phyloP scores from a whole-genome alignment of 35 echinoderm and acorn worm species.

The Lytechinus variegatus region DNA sequence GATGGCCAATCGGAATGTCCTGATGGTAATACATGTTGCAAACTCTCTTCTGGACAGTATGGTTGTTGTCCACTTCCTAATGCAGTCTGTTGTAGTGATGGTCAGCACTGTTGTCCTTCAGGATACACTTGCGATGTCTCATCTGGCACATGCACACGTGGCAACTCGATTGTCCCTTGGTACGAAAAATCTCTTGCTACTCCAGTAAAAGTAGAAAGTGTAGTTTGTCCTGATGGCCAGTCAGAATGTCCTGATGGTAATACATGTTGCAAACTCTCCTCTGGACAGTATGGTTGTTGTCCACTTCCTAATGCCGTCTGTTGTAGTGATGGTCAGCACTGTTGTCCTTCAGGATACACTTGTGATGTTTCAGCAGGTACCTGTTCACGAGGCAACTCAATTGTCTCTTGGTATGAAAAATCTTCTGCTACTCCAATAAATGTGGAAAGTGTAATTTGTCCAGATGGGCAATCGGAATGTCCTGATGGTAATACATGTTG shows the following conservation, averaged over 20 bases:
- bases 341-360: conserved; percentile 77
- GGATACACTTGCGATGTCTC: background rate
- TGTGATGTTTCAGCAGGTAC: conserved; percentile 39
- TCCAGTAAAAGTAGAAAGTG: background rate
- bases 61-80: background rate
- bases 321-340: conserved; percentile 70
- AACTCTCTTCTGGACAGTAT: background rate
- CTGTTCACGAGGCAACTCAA: background rate
- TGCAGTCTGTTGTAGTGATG: background rate
- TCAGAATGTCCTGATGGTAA: background rate
- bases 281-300: background rate
- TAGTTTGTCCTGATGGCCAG: background rate
- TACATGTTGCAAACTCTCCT: background rate
- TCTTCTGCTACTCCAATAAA: background rate
- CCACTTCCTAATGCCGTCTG: conserved; percentile 56
- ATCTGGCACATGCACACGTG: background rate
- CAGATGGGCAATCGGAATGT: background rate
- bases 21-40: background rate
- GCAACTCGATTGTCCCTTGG: background rate
- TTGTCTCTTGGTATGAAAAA: background rate
- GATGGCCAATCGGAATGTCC: background rate
- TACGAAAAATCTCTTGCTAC: background rate
- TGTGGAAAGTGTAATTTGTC: background rate
- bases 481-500: background rate
- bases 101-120: background rate